Percentiles rank a stretch among this genome's conserved stretches.
Evolutionary conservation across 2,113 vertebrate genomes (phyloP).

Genomic region (Otus sunia): DNA sequence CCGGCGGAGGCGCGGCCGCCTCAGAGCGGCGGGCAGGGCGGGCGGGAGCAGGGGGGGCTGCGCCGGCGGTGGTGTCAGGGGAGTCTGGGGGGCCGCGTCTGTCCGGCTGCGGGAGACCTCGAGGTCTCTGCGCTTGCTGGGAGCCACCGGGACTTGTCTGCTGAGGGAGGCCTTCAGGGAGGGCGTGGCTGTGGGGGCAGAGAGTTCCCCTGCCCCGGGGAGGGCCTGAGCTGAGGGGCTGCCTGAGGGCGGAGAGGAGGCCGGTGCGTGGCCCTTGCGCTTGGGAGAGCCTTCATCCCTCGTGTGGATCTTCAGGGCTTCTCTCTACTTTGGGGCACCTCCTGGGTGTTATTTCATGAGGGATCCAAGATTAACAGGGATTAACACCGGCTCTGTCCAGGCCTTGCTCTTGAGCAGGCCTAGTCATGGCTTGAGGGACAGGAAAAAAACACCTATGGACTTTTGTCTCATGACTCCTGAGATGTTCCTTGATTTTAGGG

Average conservation of each 20-base stretch:
- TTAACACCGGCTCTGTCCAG: accelerated
- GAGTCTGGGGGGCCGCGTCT: too few species aligned
- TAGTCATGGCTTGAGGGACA: too few species aligned
- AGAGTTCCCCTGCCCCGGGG: not conserved
- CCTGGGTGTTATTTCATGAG: not conserved
- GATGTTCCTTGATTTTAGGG: accelerated
- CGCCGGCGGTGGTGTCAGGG: too few species aligned
- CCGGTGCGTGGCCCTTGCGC: accelerated
- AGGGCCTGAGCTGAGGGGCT: not conserved
- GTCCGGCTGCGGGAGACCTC: too few species aligned
- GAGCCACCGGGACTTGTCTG: not conserved
- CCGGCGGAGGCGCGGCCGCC: accelerated
- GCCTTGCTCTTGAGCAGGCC: not conserved
- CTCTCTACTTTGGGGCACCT: accelerated
- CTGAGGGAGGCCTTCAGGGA: accelerated
- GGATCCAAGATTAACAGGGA: accelerated
- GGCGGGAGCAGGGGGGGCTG: accelerated
- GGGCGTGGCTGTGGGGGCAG: not conserved
- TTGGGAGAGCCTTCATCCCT: accelerated
- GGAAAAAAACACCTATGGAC: accelerated
- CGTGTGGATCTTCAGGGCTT: too few species aligned
- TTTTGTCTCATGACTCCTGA: accelerated
- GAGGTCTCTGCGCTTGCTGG: not conserved
- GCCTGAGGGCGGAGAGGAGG: accelerated
- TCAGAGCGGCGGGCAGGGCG: accelerated